A percentile compares a stretch with the other conserved stretches of the same genome.
Conservation (phyloP, 2,797 vertebrate genomes). For the Amphiprion clarkii region DNA sequence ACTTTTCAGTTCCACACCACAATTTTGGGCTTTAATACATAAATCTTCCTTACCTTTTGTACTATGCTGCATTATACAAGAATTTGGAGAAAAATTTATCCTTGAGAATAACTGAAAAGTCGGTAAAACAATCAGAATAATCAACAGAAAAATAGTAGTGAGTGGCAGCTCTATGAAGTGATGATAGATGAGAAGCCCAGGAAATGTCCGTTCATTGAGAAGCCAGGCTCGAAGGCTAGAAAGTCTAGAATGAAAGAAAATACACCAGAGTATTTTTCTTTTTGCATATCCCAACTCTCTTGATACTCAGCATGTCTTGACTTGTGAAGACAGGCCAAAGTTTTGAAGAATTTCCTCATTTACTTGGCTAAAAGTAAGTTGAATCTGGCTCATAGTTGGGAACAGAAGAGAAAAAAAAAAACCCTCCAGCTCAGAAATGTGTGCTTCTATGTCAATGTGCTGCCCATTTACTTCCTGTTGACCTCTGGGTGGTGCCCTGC, state of each 20-base stretch:
- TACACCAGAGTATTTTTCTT: constrained; percentile 41
- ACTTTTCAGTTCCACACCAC: too few species aligned
- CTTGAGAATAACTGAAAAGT: too few species aligned
- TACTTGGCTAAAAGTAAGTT: constrained; percentile 51
- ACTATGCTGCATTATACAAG: too few species aligned
- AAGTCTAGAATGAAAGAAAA: constrained; percentile 46
- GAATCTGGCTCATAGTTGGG: constrained; percentile 47
- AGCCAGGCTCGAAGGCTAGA: constrained; percentile 17
- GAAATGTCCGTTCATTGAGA: constrained; percentile 22
- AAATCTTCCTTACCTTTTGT: too few species aligned
- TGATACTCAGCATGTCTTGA: constrained; percentile 58
- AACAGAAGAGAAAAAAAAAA: constrained; percentile 26
- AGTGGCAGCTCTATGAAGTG: too few species aligned
- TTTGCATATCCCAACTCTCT: constrained; percentile 55
- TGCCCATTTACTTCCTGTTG: constrained; percentile 75
- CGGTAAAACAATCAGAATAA: too few species aligned
- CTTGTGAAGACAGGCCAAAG: constrained; percentile 63
- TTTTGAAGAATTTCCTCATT: constrained; percentile 70
- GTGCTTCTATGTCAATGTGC: constrained; percentile 46
- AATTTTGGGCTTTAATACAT: too few species aligned
- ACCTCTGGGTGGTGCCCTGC: constrained; percentile 73
- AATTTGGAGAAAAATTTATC: too few species aligned
- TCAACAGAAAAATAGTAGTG: too few species aligned
- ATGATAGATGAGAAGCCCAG: constrained; percentile 32
- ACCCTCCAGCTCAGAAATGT: constrained; percentile 28